Evolutionary conservation across 2,888 invertebrate species (phyloP).

Genomic region (Nowickia ferox): DNA sequence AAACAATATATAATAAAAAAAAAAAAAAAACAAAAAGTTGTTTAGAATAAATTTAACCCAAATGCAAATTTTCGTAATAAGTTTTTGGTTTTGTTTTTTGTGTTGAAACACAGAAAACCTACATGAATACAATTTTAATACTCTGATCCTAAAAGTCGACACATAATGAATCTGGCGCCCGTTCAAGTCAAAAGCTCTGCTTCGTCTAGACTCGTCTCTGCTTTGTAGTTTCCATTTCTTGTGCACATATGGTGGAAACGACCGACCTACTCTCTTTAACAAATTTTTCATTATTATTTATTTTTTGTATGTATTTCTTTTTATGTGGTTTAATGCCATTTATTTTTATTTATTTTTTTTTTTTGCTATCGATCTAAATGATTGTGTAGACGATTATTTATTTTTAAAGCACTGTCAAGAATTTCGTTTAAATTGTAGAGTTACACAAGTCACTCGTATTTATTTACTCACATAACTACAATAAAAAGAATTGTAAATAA

Average conservation of each 20-base stretch:
- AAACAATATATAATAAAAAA: conserved; percentile 2
- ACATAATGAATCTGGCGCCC: conserved; percentile 61
- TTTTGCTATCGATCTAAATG: conserved; percentile 51
- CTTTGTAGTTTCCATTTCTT: conserved; percentile 28
- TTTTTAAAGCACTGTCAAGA: conserved; percentile 48
- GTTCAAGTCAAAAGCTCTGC: conserved; percentile 50
- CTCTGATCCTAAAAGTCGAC: conserved; percentile 49
- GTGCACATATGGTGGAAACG: conserved; percentile 42
- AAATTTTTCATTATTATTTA: conserved; percentile 14
- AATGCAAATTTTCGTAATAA: conserved; percentile 49
- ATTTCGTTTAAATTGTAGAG: conserved; percentile 33
- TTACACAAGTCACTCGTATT: not conserved
- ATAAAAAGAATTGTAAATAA: conserved; percentile 12
- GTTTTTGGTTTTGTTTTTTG: not conserved
- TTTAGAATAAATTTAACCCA: conserved; percentile 44
- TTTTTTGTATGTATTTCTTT: not conserved
- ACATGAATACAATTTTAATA: conserved; percentile 51
- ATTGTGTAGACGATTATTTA: conserved; percentile 42
- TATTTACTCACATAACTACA: conserved; percentile 8
- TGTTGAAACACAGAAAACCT: conserved; percentile 37
- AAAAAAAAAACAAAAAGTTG: conserved; percentile 10
- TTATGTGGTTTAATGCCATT: conserved; percentile 36
- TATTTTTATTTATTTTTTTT: conserved; percentile 1
- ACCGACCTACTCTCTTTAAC: conserved; percentile 55
- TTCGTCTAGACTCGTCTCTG: conserved; percentile 57